Evolutionary conservation across 2,113 vertebrate species (phyloP).

Genomic region (Tychaedon coryphoeus): DNA sequence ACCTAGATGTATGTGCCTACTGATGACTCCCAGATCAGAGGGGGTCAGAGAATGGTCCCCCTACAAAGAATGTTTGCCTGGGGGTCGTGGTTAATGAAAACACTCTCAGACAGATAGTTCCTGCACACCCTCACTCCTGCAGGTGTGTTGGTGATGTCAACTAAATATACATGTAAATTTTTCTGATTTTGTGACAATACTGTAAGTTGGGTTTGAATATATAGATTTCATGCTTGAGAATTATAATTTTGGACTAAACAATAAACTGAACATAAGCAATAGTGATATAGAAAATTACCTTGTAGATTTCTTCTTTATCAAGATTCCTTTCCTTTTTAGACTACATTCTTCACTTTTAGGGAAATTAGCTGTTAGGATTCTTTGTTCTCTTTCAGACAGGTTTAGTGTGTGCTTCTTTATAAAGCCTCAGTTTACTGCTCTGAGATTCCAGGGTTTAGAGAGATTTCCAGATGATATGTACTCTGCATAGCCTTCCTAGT

Average conservation of each 20-base stretch:
- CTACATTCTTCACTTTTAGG: not conserved
- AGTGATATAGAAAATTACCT: not conserved
- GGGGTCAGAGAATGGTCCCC: not conserved
- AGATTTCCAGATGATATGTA: not conserved
- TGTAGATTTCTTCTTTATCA: not conserved
- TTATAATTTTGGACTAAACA: not conserved
- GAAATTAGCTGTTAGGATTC: not conserved
- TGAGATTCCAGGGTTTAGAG: not conserved
- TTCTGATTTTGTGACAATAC: not conserved
- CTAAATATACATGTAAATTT: not conserved
- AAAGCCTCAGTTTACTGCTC: not conserved
- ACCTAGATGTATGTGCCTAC: accelerated
- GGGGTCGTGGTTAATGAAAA: not conserved
- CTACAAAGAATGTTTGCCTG: not conserved
- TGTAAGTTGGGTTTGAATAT: not conserved
- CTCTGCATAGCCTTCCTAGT: not conserved
- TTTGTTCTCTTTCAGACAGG: not conserved
- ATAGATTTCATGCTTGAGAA: not conserved
- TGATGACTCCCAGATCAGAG: not conserved
- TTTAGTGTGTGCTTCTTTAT: not conserved
- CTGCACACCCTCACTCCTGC: not conserved
- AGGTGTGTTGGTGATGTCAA: not conserved
- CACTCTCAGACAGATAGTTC: not conserved
- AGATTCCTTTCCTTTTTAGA: not conserved
- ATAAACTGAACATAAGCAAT: not conserved